Conservation (phyloP, 2,113 vertebrate species). For the Potamarius usumacintae region DNA sequence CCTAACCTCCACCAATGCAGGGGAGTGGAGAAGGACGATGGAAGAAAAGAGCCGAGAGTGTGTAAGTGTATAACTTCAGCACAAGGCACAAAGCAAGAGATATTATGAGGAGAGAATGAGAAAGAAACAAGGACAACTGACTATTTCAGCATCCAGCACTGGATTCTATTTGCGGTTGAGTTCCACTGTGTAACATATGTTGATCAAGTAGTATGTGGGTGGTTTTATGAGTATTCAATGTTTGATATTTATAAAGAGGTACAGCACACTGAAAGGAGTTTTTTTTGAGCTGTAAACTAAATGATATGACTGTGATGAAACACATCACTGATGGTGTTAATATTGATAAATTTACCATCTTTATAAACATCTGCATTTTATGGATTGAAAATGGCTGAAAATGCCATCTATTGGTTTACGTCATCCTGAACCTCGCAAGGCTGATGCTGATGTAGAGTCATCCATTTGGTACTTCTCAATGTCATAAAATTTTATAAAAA, state of each 20-base stretch:
- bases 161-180: not conserved
- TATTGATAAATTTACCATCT: no score
- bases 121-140: slow-evolving; percentile 2
- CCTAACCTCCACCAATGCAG: not conserved
- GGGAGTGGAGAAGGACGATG: slow-evolving; percentile 10
- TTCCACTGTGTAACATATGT: slow-evolving; percentile 12
- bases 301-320: no score
- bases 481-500: no score
- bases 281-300: no score
- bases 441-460: no score
- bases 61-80: slow-evolving; percentile 14
- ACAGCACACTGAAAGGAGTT: no score
- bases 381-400: no score
- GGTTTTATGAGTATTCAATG: not conserved
- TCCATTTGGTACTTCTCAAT: no score
- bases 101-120: not conserved
- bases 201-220: slow-evolving; percentile 21
- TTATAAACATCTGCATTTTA: no score
- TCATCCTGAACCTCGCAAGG: no score
- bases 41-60: slow-evolving; percentile 27
- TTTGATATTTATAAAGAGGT: not conserved
- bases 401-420: no score
- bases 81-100: slow-evolving; percentile 11
- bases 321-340: no score
- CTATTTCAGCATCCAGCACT: slow-evolving; percentile 5